These are phyloP conservation scores for Eristalis intricaria DNA, from an alignment of 2,888 invertebrate genomes.

Conservation along the genomic window DNA sequence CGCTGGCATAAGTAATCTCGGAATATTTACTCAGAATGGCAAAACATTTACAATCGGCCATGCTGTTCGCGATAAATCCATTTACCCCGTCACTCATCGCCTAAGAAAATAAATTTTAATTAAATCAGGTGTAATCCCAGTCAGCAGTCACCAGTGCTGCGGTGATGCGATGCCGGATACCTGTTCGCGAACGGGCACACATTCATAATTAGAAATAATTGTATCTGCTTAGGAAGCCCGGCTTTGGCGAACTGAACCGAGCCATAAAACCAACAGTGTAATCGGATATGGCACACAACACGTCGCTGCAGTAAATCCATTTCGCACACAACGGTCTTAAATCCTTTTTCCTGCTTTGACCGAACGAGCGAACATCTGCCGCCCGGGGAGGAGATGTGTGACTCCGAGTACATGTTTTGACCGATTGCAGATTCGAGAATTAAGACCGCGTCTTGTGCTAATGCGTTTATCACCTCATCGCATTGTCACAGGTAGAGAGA, in stretches of 20 bases:
- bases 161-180: not conserved
- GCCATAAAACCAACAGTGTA: constrained; percentile 61
- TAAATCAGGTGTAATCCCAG: constrained; percentile 64
- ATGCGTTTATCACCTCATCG: constrained; percentile 70
- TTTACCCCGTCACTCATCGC: constrained; percentile 4
- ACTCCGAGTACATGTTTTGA: constrained; percentile 63
- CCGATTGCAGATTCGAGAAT: constrained; percentile 68
- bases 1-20: not conserved
- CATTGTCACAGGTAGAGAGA: constrained; percentile 51
- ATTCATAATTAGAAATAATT: constrained; percentile 70
- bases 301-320: constrained; percentile 36
- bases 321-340: constrained; percentile 55
- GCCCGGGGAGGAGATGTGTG: constrained; percentile 20
- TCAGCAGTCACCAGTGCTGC: constrained; percentile 1
- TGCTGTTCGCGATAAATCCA: constrained; percentile 22
- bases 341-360: constrained; percentile 64
- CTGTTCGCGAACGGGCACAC: constrained; percentile 5
- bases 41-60: constrained; percentile 30
- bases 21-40: constrained; percentile 57
- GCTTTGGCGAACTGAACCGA: constrained; percentile 31
- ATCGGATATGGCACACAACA: constrained; percentile 66
- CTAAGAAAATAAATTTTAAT: constrained; percentile 48
- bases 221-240: constrained; percentile 55
- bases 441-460: constrained; percentile 60
- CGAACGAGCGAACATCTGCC: constrained; percentile 54